Evolutionary conservation across 2,797 vertebrate genomes (phyloP).

Genomic region (Pipistrellus kuhlii): DNA sequence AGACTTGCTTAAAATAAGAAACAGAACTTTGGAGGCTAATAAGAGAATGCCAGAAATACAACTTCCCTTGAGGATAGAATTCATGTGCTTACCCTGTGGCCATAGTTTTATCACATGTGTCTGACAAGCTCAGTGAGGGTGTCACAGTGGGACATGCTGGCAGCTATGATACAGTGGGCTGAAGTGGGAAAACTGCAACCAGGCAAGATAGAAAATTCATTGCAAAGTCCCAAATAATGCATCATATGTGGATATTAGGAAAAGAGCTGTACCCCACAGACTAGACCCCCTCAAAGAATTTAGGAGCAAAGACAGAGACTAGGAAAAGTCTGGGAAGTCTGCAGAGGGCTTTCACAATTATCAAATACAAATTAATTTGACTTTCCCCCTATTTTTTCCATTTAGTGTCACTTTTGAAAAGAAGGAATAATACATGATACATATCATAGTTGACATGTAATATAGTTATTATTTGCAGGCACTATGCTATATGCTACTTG

Average conservation of each 20-base stretch:
- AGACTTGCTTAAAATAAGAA: constrained; percentile 48
- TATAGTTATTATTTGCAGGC: not conserved
- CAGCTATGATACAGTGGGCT: not conserved
- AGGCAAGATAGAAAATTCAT: not conserved
- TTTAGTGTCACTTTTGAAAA: constrained; percentile 19
- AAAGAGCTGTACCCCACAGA: not conserved
- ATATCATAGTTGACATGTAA: not conserved
- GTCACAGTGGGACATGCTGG: not conserved
- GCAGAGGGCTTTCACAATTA: not conserved
- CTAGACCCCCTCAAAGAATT: not conserved
- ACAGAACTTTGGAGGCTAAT: not conserved
- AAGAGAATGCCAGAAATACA: constrained; percentile 17
- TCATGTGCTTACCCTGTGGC: not conserved
- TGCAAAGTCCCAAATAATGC: constrained; percentile 2
- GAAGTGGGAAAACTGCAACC: not conserved
- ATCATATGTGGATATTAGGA: not conserved
- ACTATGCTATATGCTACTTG: not conserved
- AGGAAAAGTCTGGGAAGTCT: constrained; percentile 21
- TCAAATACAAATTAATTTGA: not conserved
- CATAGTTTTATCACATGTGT: constrained; percentile 26
- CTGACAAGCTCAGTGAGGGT: constrained; percentile 26
- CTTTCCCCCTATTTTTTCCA: not conserved
- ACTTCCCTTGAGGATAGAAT: not conserved
- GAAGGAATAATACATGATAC: not conserved
- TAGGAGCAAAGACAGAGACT: not conserved